Evolutionary conservation across 2,888 invertebrate genomes (phyloP), one percentile per base, ranked within the genome.

Genomic region (Ptychoptera albimana): DNA sequence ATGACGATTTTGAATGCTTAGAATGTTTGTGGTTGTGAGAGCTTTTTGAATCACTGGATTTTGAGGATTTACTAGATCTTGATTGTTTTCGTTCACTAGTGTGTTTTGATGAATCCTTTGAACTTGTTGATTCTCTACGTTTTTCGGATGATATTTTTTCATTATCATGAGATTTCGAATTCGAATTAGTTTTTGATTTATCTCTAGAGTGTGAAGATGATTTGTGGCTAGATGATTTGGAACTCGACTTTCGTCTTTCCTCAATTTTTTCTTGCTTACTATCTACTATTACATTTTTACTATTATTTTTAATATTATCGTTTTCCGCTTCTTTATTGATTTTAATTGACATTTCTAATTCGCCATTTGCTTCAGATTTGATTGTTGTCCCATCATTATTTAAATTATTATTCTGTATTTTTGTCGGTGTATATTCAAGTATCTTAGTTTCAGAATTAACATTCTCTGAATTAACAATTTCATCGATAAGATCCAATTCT

Each of bases 1-100:
- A 47, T 8, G 48, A 45, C 14, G 50, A 45, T 12, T 43, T 46
- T 1, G 50, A 47, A 34, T 49, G 44, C 23, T 46, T 49, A 15
- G 37, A 42, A 42, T 44, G 50, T 10, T 16, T 44, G 14, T 11
- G 10, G 11, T 14, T 40, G 23, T 23, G 23, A 23, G 23, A 23
- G 7, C 23, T 23, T 23, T 23, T 23, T 23, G 23, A 23, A 23
- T 23, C 23, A 23, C 23, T 23, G 23, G 3, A 5, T 23, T 23
- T 23, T 23, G 23, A n/a, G n/a, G n/a, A 23, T 23, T 23, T 23
- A 23, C 23, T 23, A 7, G 50, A 46, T 32, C 35, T 35, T 1
- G 45, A 45, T 39, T 50, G 48, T 31, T 46, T 49, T 14, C 46
- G 46, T 4, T 43, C 42, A 2, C 34, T 44, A 7, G 42, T 34